Base-by-base conservation (phyloP, 2,797 vertebrate species). In the Hippoglossus hippoglossus region DNA sequence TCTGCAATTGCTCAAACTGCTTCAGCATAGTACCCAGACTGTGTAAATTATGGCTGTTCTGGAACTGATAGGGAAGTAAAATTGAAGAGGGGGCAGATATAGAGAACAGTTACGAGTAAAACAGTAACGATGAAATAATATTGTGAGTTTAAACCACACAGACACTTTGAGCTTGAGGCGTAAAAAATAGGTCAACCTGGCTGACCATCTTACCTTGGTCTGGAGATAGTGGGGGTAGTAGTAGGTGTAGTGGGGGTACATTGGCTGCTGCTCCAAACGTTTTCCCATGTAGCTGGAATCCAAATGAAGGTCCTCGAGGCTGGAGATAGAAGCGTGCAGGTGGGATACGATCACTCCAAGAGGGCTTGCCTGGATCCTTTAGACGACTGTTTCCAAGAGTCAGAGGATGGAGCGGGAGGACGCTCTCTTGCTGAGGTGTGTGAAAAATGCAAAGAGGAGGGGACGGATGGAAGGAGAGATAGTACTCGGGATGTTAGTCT, bases 241-340 rank as follows among this genome's bases (percentile, higher is more conserved):
- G 96, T 97, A 98, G 91, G 97, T 97, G 96, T 97, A 98, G 96
- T 98, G 97, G 89, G 97, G 97, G 97, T 97, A 98, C 97, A 98
- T 99, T 98, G 95, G 97, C 91, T 97, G 97, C 96, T 97, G 97
- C 91, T 99, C 97, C 97, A 98, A 95, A 93, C 96, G 96, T 96
- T 99, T 98, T 96, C 97, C 97, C 97, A 99, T 99, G 96, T 97
- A 99, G 97, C 96, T 98, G 95, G 95, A 97, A 96, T 93, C 95
- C 90, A 96, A 97, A 93, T 95, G 97, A 95, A 96, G 93, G 94
- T 95, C 77, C 87, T 85, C 77, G 77, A 87, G 90, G 94, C 95
- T 96, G 95, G 82, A 85, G 90, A 83, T 79, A 84, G 83, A 84
- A 77, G 85, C 89, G 86, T 53, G 67, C 80, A 84, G 88, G 73